Conservation (phyloP, 1,140 invertebrate genomes). For the Bactericera cockerelli region DNA sequence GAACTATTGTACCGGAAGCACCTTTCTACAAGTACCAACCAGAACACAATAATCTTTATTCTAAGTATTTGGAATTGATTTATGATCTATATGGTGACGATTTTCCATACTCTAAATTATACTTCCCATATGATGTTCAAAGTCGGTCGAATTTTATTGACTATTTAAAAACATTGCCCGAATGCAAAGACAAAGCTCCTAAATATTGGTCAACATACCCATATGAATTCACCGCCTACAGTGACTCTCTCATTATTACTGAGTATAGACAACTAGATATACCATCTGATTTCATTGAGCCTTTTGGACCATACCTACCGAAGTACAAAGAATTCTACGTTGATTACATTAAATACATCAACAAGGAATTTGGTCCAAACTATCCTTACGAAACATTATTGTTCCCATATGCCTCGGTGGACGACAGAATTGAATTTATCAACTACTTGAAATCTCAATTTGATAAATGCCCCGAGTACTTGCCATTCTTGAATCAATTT, state of each 20-base stretch:
- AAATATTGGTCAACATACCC: not conserved
- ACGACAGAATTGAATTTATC: not conserved
- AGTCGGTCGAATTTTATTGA: not conserved
- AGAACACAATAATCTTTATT: not conserved
- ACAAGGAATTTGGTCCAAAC: not conserved
- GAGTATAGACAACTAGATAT: not conserved
- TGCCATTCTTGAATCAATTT: not conserved
- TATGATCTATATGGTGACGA: not conserved
- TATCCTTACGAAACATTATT: not conserved
- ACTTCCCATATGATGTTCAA: conserved; percentile 2
- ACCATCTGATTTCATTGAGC: not conserved
- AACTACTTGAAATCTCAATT: conserved; percentile 1
- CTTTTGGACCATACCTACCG: not conserved
- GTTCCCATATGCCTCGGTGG: not conserved
- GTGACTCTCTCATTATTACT: not conserved
- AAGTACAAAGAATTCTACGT: not conserved
- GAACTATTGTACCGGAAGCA: not conserved
- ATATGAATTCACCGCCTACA: not conserved
- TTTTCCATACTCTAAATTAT: not conserved
- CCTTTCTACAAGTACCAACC: conserved; percentile 1
- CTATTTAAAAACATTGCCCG: not conserved
- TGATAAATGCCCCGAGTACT: not conserved
- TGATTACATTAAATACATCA: not conserved
- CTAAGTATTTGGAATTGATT: not conserved
- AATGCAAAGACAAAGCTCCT: not conserved